Percentiles rank a stretch among this genome's conserved stretches.
phyloP scores from a whole-genome alignment of 2,113 vertebrate species.

The Pelvicachromis taeniatus region DNA sequence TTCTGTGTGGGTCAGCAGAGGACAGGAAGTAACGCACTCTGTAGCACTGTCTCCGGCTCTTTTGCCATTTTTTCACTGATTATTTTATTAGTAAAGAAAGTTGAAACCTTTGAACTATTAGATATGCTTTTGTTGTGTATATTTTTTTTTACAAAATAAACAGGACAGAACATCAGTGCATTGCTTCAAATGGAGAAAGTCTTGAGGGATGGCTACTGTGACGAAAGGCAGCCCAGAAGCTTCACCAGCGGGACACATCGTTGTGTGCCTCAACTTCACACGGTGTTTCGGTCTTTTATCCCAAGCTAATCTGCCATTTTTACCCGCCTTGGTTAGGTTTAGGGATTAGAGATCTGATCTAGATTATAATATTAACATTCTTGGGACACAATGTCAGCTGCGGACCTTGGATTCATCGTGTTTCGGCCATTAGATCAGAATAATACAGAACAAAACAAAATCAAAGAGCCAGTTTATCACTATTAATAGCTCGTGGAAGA shows the following conservation, averaged over 20 bases:
- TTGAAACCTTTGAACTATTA: neutral
- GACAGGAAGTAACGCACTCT: neutral
- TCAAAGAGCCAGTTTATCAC: neutral
- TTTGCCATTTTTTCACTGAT: neutral
- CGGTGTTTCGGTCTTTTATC: too few species aligned
- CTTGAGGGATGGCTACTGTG: neutral
- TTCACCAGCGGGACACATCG: neutral
- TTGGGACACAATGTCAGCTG: too few species aligned
- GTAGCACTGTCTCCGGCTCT: neutral
- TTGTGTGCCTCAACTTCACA: too few species aligned
- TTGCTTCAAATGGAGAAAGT: neutral
- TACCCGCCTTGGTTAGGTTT: too few species aligned
- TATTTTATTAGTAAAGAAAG: neutral
- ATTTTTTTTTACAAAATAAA: neutral
- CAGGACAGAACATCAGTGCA: rapidly evolving
- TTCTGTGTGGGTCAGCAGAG: neutral
- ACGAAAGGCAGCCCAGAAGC: neutral
- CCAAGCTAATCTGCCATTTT: too few species aligned
- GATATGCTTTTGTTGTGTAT: rapidly evolving
- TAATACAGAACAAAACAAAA: neutral
- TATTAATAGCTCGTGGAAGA: neutral
- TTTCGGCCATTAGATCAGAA: neutral
- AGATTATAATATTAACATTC: too few species aligned
- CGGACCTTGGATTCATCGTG: too few species aligned
- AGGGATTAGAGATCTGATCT: too few species aligned